These are phyloP conservation scores for Drosophila prolongata DNA, from an alignment of 2,888 invertebrate genomes.

Conservation along the genomic window DNA sequence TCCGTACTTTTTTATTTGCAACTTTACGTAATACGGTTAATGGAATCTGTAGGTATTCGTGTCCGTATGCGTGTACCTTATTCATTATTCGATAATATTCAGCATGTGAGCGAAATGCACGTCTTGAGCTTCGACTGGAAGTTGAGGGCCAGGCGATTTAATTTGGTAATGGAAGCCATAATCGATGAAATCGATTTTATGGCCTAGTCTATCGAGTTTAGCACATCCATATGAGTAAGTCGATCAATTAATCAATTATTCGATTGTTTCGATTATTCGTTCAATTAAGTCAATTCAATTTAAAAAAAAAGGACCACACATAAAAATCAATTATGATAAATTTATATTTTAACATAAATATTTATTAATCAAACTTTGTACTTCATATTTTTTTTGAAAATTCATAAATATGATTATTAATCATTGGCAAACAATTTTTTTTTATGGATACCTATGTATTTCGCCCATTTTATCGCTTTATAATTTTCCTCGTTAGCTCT, in stretches of 20 bases:
- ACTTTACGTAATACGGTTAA: constrained; percentile 42
- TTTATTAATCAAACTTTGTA: too few relatives aligned
- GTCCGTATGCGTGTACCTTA: constrained; percentile 11
- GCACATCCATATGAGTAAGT: background rate
- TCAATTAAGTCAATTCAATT: too few relatives aligned
- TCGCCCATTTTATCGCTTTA: background rate
- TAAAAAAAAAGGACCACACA: too few relatives aligned
- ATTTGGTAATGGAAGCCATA: constrained; percentile 39
- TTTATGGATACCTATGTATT: constrained; percentile 1
- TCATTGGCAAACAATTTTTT: background rate
- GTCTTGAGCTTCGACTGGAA: constrained; percentile 15
- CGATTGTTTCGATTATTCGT: background rate
- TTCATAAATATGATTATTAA: background rate
- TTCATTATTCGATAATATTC: constrained; percentile 47
- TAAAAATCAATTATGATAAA: too few relatives aligned
- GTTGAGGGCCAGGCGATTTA: constrained; percentile 10
- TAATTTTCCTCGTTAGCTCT: constrained; percentile 2
- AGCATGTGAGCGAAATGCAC: constrained; percentile 27
- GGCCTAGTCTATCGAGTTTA: constrained; percentile 2
- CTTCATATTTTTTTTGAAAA: background rate
- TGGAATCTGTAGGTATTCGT: constrained; percentile 15
- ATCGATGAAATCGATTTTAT: constrained; percentile 12
- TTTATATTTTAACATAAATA: too few relatives aligned
- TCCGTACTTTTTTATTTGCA: constrained; percentile 34
- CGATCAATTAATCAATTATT: background rate